Base-by-base conservation (phyloP, 2,888 invertebrate genomes). In the Protula sp. region DNA sequence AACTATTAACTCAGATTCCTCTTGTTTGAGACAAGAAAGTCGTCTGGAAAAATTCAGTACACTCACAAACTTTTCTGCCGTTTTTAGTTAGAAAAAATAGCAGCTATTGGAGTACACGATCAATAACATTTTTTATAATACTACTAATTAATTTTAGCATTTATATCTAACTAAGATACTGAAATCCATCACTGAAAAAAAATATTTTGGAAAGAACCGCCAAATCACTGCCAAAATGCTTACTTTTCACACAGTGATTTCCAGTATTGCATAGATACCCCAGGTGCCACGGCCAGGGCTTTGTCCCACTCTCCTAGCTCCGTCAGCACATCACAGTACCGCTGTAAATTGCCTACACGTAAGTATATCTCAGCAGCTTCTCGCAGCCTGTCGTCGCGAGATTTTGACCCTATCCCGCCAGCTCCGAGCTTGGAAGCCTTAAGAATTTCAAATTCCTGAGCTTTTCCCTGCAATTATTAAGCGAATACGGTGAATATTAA, bases 291-390 rank as follows among this genome's bases (percentile, higher is more conserved):
- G 30, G 80, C 73, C n/a, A 83, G 69, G 4, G 82, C 82, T 58
- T 75, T 74, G 61, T 81, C 78, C 82, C 82, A 83, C 75, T 80
- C 72, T 54, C 81, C 81, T 1, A 81, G 66, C 55, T 79, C 76
- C n/a, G 77, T 76, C 72, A 80, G 75, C 2, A 82, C 66, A 65
- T 82, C 81, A 74, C 82, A 82, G 70, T 81, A 82, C 45, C 77
- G 70, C 64, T 77, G 79, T 3, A 82, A 60, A 61, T 82, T 80
- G 3, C 82, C 82, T 9, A 78, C 68, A 45, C 72, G 67, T 24
- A 82, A 71, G 62, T 81, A 74, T 38, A 76, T 67, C 14, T 69
- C 65, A 28, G 81, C 81, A 2, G 81, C 80, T 59, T 74, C 70
- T 30, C 67, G 66, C 30, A 81, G 59, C 30, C 72, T 61, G 28